Conservation (phyloP, 2,888 invertebrate genomes). For the Phalera bucephala region DNA sequence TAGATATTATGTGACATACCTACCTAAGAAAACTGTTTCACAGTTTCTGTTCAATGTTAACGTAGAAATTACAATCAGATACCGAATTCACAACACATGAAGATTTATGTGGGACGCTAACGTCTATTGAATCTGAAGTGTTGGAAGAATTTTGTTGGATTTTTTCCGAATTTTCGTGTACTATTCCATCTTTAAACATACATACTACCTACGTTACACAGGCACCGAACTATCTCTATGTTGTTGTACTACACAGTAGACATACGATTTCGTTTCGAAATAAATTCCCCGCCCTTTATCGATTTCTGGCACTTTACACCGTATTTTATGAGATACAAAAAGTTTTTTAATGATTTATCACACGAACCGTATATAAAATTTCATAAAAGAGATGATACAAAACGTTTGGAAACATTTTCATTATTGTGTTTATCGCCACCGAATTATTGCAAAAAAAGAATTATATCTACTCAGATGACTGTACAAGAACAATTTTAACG, state of each 20-base stretch:
- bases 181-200: constrained; percentile 30
- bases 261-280: constrained; percentile 80
- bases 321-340: constrained; percentile 31
- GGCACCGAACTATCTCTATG: constrained; percentile 66
- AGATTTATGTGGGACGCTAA: constrained; percentile 7
- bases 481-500: constrained; percentile 42
- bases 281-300: constrained; percentile 64
- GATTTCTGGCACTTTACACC: constrained; percentile 43
- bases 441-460: constrained; percentile 15
- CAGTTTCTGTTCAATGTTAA: constrained; percentile 60
- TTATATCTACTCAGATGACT: constrained; percentile 24
- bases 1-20: constrained; percentile 68
- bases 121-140: background rate
- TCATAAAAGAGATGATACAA: constrained; percentile 11
- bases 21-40: constrained; percentile 72
- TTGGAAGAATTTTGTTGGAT: constrained; percentile 2
- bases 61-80: constrained; percentile 42
- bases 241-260: constrained; percentile 82
- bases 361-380: constrained; percentile 17
- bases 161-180: constrained; percentile 12
- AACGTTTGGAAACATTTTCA: background rate
- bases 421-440: constrained; percentile 27
- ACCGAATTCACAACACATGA: constrained; percentile 62
- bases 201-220: constrained; percentile 45
- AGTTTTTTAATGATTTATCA: constrained; percentile 23